Conservation (phyloP, 1,140 invertebrate genomes). For the Arion vulgaris region DNA sequence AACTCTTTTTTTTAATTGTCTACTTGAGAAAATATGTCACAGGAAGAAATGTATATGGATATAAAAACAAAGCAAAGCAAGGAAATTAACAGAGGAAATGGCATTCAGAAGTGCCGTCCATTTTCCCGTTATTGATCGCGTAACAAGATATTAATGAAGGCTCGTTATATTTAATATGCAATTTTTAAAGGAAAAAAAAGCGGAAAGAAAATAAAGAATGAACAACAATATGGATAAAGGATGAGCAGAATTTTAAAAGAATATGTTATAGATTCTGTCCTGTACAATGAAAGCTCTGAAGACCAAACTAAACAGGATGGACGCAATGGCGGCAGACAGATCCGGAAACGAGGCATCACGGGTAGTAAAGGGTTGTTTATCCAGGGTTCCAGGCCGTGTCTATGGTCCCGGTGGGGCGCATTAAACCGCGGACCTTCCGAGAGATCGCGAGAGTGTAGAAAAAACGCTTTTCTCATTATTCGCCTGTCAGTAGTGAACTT, state of each 20-base stretch:
- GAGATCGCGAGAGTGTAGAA: constrained; percentile 19
- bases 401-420: not conserved
- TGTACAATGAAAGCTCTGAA: constrained; percentile 13
- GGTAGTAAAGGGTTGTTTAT: constrained; percentile 7
- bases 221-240: not conserved
- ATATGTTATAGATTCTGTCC: not conserved
- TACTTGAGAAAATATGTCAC: too few species aligned
- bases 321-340: not conserved
- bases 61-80: too few species aligned
- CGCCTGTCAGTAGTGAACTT: constrained; percentile 31
- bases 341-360: constrained; percentile 1
- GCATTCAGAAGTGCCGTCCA: not conserved
- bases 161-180: not conserved
- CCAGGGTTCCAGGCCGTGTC: not conserved
- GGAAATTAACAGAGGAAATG: not conserved
- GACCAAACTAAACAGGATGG: constrained; percentile 2
- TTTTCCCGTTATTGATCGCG: not conserved
- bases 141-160: not conserved
- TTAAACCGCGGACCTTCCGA: constrained; percentile 4
- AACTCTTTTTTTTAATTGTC: too few species aligned
- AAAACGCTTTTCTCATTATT: constrained; percentile 31
- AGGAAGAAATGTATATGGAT: too few species aligned
- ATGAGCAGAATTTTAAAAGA: not conserved
- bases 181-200: not conserved
- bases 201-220: not conserved